A percentile compares a stretch with the other conserved stretches of the same genome.
phyloP scores from a whole-genome alignment of 2,113 vertebrate genomes.

The Epinephelus lanceolatus region DNA sequence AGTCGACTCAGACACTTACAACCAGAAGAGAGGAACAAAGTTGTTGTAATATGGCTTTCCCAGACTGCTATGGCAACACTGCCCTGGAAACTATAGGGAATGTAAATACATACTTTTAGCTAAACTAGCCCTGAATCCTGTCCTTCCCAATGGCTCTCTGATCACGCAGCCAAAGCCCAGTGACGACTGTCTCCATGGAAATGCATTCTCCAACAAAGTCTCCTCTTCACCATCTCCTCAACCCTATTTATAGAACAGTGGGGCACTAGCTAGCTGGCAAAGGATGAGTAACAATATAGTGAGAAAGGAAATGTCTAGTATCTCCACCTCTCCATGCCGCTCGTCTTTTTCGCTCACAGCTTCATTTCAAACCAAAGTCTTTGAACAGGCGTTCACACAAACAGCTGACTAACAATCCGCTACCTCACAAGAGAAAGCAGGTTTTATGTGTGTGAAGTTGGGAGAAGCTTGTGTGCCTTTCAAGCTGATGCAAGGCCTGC shows the following conservation, averaged over 20 bases:
- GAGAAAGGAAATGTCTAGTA: constrained; percentile 67
- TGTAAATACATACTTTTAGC: constrained; percentile 31
- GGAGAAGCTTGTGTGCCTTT: constrained; percentile 19
- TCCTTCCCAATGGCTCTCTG: constrained; percentile 21
- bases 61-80: constrained; percentile 20
- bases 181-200: constrained; percentile 75
- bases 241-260: constrained; percentile 75
- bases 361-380: constrained; percentile 60
- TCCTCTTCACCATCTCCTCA: constrained; percentile 61
- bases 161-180: constrained; percentile 26
- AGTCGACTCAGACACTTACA: constrained; percentile 6
- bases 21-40: background rate
- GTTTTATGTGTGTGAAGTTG: constrained; percentile 20
- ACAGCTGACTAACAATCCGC: constrained; percentile 52
- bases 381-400: constrained; percentile 39
- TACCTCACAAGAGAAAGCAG: constrained; percentile 14
- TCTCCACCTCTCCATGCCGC: constrained; percentile 36
- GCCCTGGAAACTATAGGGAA: constrained; percentile 12
- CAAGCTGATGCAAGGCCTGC: constrained; percentile 37
- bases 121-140: constrained; percentile 27
- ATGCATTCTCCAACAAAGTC: constrained; percentile 65
- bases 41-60: constrained; percentile 8
- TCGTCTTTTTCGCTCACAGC: constrained; percentile 2
- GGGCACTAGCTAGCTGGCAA: constrained; percentile 52
- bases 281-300: constrained; percentile 66